Evolutionary conservation across 2,113 vertebrate genomes (phyloP).

Genomic region (Alethe diademata): DNA sequence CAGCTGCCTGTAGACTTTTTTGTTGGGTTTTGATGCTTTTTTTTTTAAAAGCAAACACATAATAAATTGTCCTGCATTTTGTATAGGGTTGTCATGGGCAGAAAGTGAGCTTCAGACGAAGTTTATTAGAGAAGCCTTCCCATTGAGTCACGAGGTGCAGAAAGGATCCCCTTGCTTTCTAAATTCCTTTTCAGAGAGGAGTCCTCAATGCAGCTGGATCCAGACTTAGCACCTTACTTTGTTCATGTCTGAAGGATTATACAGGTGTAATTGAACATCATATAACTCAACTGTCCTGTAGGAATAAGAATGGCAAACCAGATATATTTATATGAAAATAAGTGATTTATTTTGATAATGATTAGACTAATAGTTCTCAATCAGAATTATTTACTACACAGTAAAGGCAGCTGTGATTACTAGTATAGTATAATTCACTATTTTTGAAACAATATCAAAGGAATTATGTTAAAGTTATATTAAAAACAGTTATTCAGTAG

Average conservation of each 20-base stretch:
- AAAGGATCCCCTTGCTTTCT: background rate
- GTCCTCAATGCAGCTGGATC: background rate
- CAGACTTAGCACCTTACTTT: background rate
- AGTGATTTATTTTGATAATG: background rate
- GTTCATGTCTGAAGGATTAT: background rate
- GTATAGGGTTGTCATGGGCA: background rate
- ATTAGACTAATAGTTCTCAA: background rate
- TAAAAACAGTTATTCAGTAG: background rate
- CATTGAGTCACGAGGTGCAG: background rate
- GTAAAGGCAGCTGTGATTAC: background rate
- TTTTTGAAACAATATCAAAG: background rate
- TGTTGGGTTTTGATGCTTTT: background rate
- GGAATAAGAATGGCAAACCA: background rate
- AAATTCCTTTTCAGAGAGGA: background rate
- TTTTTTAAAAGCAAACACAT: background rate
- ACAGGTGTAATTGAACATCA: background rate
- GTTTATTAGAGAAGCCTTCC: background rate
- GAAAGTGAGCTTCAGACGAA: background rate
- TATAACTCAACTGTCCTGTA: background rate
- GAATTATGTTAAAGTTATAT: background rate
- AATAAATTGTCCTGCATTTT: background rate
- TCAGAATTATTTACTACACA: background rate
- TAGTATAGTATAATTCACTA: background rate
- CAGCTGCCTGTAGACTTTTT: background rate
- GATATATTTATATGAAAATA: background rate